A percentile compares a stretch with the other conserved stretches of the same genome.
Conservation (phyloP, 2,888 invertebrate species). For the Melolontha melolontha region DNA sequence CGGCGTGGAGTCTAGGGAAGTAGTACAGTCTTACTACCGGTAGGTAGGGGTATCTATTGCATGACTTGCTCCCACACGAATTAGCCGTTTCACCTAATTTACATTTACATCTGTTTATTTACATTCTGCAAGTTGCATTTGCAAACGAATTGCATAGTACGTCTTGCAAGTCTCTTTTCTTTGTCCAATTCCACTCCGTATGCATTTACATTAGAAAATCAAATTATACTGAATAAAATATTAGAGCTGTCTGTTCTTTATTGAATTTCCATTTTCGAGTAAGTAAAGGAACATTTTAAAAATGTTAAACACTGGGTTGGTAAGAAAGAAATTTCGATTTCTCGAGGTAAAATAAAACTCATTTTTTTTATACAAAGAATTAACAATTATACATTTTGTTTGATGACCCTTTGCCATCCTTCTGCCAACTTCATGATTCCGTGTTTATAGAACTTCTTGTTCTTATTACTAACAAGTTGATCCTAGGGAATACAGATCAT, state of each 20-base stretch:
- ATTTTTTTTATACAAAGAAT: too few relatives aligned
- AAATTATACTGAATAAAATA: neutral
- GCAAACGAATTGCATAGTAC: conserved; percentile 24
- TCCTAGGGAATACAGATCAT: too few relatives aligned
- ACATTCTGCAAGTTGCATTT: conserved; percentile 29
- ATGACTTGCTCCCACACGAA: conserved; percentile 27
- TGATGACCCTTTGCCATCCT: too few relatives aligned
- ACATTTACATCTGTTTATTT: conserved; percentile 39
- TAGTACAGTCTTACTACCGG: conserved; percentile 12
- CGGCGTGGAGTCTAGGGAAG: neutral
- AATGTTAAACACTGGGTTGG: too few relatives aligned
- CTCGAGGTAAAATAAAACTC: too few relatives aligned
- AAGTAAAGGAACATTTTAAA: too few relatives aligned
- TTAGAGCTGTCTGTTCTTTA: neutral
- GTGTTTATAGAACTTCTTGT: too few relatives aligned
- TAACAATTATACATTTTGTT: too few relatives aligned
- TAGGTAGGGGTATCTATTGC: conserved; percentile 17
- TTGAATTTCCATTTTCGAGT: too few relatives aligned
- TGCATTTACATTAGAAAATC: neutral
- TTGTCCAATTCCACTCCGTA: conserved; percentile 7
- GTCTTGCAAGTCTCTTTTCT: conserved; percentile 14
- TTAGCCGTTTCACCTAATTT: conserved; percentile 38
- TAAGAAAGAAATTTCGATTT: too few relatives aligned
- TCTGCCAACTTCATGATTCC: too few relatives aligned
- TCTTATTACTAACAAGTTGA: too few relatives aligned